Evolutionary conservation across 2,888 invertebrate genomes (phyloP).

Genomic region (Stenodema calcarata): DNA sequence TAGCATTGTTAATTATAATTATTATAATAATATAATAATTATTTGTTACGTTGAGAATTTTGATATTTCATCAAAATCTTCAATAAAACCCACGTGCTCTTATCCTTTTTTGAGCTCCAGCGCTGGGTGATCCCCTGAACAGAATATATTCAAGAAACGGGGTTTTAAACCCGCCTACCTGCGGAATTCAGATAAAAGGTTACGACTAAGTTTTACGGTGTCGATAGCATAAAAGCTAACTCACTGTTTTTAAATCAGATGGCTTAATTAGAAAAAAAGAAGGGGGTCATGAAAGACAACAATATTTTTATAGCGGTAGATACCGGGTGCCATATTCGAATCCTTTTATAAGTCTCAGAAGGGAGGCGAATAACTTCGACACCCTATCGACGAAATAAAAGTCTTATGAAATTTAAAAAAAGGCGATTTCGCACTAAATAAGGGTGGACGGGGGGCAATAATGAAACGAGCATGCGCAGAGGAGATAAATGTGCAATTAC

Average conservation of each 20-base stretch:
- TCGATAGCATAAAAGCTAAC: not conserved
- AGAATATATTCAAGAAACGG: not conserved
- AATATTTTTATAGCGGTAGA: not conserved
- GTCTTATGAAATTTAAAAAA: not conserved
- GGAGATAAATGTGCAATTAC: slow-evolving; percentile 23
- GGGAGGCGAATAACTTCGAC: not conserved
- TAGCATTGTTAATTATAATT: too few species aligned
- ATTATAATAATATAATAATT: too few species aligned
- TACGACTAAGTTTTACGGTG: not conserved
- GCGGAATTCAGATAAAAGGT: not conserved
- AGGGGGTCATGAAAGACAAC: not conserved
- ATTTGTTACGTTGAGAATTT: too few species aligned
- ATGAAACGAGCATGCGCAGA: slow-evolving; percentile 22
- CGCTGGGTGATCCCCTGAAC: too few species aligned
- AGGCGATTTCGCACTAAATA: not conserved
- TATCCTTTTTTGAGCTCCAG: too few species aligned
- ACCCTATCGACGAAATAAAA: not conserved
- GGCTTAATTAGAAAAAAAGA: not conserved
- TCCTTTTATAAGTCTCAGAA: not conserved
- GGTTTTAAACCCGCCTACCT: not conserved
- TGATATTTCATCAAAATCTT: too few species aligned
- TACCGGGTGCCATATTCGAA: slow-evolving; percentile 1
- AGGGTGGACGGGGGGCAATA: not conserved
- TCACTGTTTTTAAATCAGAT: slow-evolving; percentile 1
- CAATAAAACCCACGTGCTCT: too few species aligned